A percentile compares a stretch with the other conserved stretches of the same genome.
These are phyloP conservation scores for Poeciliopsis occidentalis DNA, from an alignment of 2,113 vertebrate genomes.

Conservation along the genomic window DNA sequence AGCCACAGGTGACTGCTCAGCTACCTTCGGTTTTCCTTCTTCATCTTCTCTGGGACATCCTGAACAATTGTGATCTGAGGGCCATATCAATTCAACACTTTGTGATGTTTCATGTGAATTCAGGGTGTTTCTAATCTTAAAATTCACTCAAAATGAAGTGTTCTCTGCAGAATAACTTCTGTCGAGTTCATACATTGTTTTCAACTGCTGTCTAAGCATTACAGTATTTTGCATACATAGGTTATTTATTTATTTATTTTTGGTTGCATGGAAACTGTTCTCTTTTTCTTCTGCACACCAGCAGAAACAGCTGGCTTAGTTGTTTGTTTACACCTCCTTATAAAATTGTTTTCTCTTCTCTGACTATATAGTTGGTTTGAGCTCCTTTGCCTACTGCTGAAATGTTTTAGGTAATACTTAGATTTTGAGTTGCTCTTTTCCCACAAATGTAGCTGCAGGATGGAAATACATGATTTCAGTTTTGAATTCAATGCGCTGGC, in stretches of 20 bases:
- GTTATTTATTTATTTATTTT: neutral
- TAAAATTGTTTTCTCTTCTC: neutral
- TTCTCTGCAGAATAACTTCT: neutral
- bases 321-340: neutral
- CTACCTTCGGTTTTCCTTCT: constrained; percentile 3
- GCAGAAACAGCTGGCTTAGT: neutral
- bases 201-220: neutral
- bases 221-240: neutral
- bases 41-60: constrained; percentile 6
- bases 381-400: neutral
- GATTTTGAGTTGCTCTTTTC: too few relatives aligned
- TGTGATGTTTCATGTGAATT: neutral
- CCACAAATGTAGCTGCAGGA: too few relatives aligned
- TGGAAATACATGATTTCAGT: too few relatives aligned
- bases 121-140: neutral
- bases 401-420: neutral
- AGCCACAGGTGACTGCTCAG: neutral
- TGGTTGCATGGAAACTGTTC: neutral
- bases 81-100: neutral
- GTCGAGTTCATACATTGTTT: too few relatives aligned
- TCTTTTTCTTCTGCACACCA: neutral
- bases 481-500: too few relatives aligned
- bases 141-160: neutral
- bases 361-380: neutral
- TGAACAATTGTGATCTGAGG: neutral